These are phyloP conservation scores for Ceratosolen solmsi DNA, from an alignment of 1,140 invertebrate genomes.

Conservation along the genomic window DNA sequence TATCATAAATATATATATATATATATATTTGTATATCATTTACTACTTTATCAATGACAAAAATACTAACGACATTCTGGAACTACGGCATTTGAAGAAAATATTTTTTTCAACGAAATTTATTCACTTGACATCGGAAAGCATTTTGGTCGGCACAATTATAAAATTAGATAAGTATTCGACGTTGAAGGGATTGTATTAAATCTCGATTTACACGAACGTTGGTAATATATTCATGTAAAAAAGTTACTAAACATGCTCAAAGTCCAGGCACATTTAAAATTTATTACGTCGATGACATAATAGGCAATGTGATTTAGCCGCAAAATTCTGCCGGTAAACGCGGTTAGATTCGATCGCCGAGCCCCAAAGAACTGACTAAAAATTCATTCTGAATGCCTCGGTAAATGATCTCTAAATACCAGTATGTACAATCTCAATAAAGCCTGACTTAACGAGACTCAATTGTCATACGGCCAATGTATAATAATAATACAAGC, in stretches of 20 bases:
- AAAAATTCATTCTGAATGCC: conserved; percentile 22
- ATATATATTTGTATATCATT: no score
- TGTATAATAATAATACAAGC: neutral
- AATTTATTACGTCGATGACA: conserved; percentile 26
- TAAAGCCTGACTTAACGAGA: conserved; percentile 47
- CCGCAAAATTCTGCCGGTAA: neutral
- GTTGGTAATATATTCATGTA: neutral
- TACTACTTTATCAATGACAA: no score
- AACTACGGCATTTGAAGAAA: no score
- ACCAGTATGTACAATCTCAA: neutral
- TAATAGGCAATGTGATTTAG: no score
- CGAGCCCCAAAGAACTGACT: neutral
- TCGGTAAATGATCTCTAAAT: conserved; percentile 40
- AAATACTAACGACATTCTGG: no score
- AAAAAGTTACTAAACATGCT: neutral
- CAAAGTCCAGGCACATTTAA: neutral
- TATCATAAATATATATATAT: no score
- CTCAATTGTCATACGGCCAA: conserved; percentile 30
- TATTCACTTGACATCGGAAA: no score
- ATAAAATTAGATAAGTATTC: no score
- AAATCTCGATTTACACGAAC: neutral
- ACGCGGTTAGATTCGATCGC: neutral
- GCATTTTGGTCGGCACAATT: no score
- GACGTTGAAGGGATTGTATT: no score
- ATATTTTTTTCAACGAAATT: no score